Base-by-base conservation (phyloP, 2,113 vertebrate species). In the Ptilonorhynchus violaceus region DNA sequence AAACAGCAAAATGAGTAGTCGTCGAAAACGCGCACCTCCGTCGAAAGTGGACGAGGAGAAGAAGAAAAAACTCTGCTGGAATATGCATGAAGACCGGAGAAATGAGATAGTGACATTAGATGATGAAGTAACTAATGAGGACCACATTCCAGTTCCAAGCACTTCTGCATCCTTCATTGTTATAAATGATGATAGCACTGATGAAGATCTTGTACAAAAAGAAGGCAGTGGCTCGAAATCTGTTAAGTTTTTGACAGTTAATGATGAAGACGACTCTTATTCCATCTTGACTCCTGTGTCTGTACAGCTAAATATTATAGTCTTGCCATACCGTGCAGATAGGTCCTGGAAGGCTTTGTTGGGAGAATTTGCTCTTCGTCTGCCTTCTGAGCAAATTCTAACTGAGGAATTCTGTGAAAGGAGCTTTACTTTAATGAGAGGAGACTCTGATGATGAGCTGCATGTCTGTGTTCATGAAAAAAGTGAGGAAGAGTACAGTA, bases 1-100 rank as follows among this genome's bases (percentile, higher is more conserved):
- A 81, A 89, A 68, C 25, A 3, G 33, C 93, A 98, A 86, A 79
- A 99, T 99, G 99, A 99, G 99, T 69, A 98, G 97, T 97, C 98
- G 99, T 66, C 98, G 99, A 83, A 99, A 99, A 78, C 98, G 97
- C 13, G 98, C 98, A 3, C 98, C 98, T 67, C 99, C 99, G 0
- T 98, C 99, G 81, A 99, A 97, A 97, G 93, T 99, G 68, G 98
- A 99, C 53, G 99, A 99, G 55, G 98, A 99, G 21, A 98, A 98
- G 70, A 99, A 99, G 94, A 99, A 98, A 91, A 98, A 94, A 83
- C 97, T 99, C 35, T 97, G 98, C 69, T 99, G 99, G 99, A 99
- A 99, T 94, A 99, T 99, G 99, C 96, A 98, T 19, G 99, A 99
- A 59, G 98, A 99, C 87, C 96, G 98, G 23, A 98, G 95, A 89